Percentiles rank a stretch among this genome's conserved stretches.
Evolutionary conservation across 2,113 vertebrate genomes (phyloP).

Genomic region (Cettia cetti): DNA sequence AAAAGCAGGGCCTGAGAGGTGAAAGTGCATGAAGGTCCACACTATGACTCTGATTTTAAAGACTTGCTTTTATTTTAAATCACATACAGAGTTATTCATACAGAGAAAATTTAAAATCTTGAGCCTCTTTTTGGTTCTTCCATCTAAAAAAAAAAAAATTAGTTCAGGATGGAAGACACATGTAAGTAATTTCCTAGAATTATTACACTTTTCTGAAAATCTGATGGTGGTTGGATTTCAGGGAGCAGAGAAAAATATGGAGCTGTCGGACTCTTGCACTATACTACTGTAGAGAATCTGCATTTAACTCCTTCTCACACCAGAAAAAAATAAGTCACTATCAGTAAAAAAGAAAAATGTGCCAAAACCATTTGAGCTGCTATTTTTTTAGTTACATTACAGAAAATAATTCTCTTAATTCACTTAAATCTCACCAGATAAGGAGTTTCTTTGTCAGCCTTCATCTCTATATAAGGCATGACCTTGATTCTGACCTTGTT

Average conservation of each 20-base stretch:
- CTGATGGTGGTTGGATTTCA: conserved; percentile 42
- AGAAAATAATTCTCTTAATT: conserved; percentile 40
- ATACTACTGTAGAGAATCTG: conserved; percentile 56
- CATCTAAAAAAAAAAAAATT: background rate
- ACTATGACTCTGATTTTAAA: background rate
- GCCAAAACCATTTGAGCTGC: background rate
- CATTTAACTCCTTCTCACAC: conserved; percentile 62
- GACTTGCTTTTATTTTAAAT: conserved; percentile 81
- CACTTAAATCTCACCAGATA: background rate
- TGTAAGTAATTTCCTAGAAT: conserved; percentile 55
- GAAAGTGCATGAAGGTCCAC: background rate
- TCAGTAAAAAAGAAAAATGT: conserved; percentile 60
- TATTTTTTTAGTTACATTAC: background rate
- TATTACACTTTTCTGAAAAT: conserved; percentile 45
- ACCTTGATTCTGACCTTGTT: background rate
- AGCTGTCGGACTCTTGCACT: background rate
- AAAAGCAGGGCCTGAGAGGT: background rate
- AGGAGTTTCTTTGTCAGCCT: background rate
- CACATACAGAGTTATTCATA: conserved; percentile 81
- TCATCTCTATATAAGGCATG: background rate
- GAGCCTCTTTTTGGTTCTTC: conserved; percentile 67
- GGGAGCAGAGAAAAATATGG: background rate
- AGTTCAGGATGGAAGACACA: background rate
- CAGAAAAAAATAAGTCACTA: conserved; percentile 69
- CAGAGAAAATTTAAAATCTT: conserved; percentile 82